Base-by-base conservation (phyloP, 2,888 invertebrate genomes). In the Nephrotoma guestfalica region DNA sequence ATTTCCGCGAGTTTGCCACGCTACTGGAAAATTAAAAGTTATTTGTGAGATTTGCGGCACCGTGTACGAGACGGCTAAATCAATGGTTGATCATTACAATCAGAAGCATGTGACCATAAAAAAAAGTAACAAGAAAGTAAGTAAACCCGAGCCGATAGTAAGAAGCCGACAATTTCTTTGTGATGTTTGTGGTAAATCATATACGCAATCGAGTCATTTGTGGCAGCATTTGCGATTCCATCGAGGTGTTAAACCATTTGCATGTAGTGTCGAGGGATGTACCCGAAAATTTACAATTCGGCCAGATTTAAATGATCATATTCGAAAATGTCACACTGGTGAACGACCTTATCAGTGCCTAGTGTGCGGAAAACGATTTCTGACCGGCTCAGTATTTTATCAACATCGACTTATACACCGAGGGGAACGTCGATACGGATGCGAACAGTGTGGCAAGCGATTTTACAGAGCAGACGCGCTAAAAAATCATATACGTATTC, bases 381-480 rank as follows among this genome's bases (percentile, higher is more conserved):
- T 94, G 3, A 94, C 94, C 0, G 94, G 94, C 0, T 94, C 94
- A 0, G 94, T 94, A 6, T 94, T 93, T 88, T 94, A 94, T 89
- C 94, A 94, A 88, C 94, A 94, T 89, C 91, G 94, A 6, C 90
- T 94, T 7, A 94, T 94, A 87, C 94, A 94, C 88, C 93, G 94
- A 0, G 94, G 94, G 9, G 94, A 94, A 88, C 91, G 94, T 83
- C 92, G 94, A 87, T 94, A 94, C 88, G 94, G 93, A 86, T 94
- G 94, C 88, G 93, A 93, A 87, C 93, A 94, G 87, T 94, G 94
- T 88, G 93, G 93, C 4, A 94, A 94, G 89, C 91, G 94, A 4
- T 94, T 94, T 88, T 94, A 94, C 88, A 92, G 94, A 42, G 94
- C 94, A 0, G 94, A 94, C 89, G 94, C 94, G 2, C 89, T 94